Evolutionary conservation across 2,797 vertebrate genomes (phyloP), one percentile per base, ranked within the genome.

Genomic region (Micromesistius poutassou): DNA sequence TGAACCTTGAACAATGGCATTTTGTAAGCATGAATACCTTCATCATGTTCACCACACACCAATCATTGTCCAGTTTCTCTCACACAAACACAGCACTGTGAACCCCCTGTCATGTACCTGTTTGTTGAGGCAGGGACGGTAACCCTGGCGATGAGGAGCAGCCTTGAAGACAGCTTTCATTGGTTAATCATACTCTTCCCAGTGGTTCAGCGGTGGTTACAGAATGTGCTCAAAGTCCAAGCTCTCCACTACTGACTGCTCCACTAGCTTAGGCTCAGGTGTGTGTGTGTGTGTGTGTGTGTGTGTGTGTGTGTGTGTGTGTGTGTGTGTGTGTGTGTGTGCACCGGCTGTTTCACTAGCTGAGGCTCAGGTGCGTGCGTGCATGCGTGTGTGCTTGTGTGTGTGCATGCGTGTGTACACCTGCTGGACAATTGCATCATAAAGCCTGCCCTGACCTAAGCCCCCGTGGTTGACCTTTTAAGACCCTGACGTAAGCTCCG

Each of bases 131-230:
- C 50, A 33, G 5, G 40, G 30, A 22, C 62, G 55, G 28, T 77
- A 84, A 68, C 89, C 86, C 77, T 77, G 79, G 8, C 79, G 80
- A 77, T 42, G 76, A 81, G 85, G 77, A 19, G 74, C 70, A 72
- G 93, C 84, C 77, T 85, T 86, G 79, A 92, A 88, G 74, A 92
- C 79, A 0, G 92, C 86, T 88, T 90, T 94, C 91, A 94, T 94
- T 89, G 81, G 87, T 31, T 28, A n/a, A 22, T 28, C 66, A 9
- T 30, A 70, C n/a, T 13, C 66, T 70, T 70, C n/a, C 46, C 46
- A 22, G 7, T 22, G 16, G 46, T 55, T 40, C 30, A 0, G 50
- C 74, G 2, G 74, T 71, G 55, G 22, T n/a, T 55, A 73, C 79
- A 70, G 76, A 72, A 77, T 38, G 78, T 79, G 42, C 73, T 71